A percentile compares a stretch with the other conserved stretches of the same genome.
Conservation (phyloP, 37 sponge, comb jelly and placozoan species). For the Trichoplax adhaerens region DNA sequence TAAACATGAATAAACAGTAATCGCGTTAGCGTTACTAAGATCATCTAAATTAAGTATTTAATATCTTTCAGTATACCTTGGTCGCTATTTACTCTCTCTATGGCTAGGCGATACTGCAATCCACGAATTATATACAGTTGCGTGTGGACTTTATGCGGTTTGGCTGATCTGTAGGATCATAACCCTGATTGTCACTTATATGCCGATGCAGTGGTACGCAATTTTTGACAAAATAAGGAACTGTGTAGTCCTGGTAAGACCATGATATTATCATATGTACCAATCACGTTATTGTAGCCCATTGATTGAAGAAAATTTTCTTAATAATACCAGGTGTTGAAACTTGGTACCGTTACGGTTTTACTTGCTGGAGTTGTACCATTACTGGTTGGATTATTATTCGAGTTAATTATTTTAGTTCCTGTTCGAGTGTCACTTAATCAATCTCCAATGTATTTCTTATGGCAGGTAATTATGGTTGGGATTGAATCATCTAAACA, state of each 20-base stretch:
- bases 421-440: constrained; percentile 78
- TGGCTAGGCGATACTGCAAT: constrained; percentile 26
- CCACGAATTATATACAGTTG: constrained; percentile 82
- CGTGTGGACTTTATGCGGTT: constrained; percentile 63
- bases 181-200: not conserved
- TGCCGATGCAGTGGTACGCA: constrained; percentile 9
- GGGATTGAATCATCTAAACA: not conserved
- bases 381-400: constrained; percentile 70
- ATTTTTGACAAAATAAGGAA: constrained; percentile 3
- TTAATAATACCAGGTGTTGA: constrained; percentile 1
- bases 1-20: not conserved
- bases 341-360: constrained; percentile 54
- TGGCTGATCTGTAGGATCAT: constrained; percentile 29
- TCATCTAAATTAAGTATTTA: not conserved
- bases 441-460: constrained; percentile 63
- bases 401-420: constrained; percentile 56
- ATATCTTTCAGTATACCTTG: constrained; percentile 31
- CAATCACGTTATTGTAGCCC: too few relatives aligned
- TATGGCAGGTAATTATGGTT: constrained; percentile 49
- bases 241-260: not conserved
- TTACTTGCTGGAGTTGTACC: constrained; percentile 67
- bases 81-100: constrained; percentile 41
- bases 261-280: not conserved
- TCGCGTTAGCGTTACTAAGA: not conserved
- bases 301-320: too few relatives aligned